Evolutionary conservation across 2,113 vertebrate genomes (phyloP).

Genomic region (Coptodon rendalli): DNA sequence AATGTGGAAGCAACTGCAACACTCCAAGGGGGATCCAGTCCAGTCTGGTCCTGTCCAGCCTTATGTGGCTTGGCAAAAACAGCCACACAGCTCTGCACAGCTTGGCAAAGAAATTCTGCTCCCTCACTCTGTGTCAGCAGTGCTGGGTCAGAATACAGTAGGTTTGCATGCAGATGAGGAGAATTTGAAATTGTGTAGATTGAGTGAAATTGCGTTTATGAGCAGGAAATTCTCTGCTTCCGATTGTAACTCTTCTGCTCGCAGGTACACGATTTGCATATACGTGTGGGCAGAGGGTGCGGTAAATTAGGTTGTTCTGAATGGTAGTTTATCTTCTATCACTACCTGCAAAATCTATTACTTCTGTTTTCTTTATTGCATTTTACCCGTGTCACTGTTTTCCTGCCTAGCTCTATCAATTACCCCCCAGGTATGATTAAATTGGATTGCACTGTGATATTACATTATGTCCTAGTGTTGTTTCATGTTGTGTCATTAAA

Average conservation of each 20-base stretch:
- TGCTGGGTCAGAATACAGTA: neutral
- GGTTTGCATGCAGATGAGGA: neutral
- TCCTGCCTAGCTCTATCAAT: constrained; percentile 6
- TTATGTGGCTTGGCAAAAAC: neutral
- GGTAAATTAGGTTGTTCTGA: neutral
- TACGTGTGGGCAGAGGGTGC: neutral
- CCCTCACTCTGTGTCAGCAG: neutral
- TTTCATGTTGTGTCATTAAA: constrained; percentile 27
- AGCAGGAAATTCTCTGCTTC: neutral
- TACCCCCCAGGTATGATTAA: constrained; percentile 27
- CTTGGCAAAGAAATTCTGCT: neutral
- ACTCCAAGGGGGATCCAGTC: neutral
- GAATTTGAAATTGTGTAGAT: neutral
- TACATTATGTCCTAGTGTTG: constrained; percentile 5
- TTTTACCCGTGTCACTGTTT: constrained; percentile 1
- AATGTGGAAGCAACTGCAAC: neutral
- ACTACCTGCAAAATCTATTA: neutral
- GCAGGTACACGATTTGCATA: neutral
- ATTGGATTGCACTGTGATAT: constrained; percentile 29
- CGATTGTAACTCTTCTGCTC: neutral
- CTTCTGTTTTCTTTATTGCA: constrained; percentile 10
- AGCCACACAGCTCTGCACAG: neutral
- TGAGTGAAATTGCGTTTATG: neutral
- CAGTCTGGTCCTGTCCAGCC: constrained; percentile 4
- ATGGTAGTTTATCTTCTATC: neutral